Conservation (phyloP, 2,797 vertebrate species). For the Enteromius viviparus region DNA sequence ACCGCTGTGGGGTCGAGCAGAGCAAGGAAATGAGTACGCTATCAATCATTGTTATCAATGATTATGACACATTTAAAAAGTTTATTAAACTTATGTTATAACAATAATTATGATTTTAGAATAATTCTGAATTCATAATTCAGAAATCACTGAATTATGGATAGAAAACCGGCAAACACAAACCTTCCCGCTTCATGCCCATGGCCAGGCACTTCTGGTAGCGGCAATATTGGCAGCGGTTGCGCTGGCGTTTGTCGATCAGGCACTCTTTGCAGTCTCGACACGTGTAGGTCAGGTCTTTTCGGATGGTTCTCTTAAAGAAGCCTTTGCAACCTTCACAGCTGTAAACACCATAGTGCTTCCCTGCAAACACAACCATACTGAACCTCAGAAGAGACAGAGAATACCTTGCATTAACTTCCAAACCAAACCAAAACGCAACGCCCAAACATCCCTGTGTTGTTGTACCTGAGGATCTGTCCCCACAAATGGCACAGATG, state of each 20-base stretch:
- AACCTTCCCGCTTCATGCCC: slow-evolving; percentile 98
- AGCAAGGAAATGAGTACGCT: background rate
- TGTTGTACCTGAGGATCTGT: slow-evolving; percentile 90
- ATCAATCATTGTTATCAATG: background rate
- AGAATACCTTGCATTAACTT: background rate
- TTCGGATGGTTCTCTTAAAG: slow-evolving; percentile 94
- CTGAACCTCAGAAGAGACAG: slow-evolving; percentile 22
- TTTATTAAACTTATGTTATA: too few relatives aligned
- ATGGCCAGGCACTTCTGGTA: slow-evolving; percentile 94
- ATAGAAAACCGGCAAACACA: slow-evolving; percentile 48
- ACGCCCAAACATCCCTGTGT: background rate
- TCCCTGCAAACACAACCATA: slow-evolving; percentile 76
- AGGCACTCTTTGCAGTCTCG: slow-evolving; percentile 93
- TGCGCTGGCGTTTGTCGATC: slow-evolving; percentile 94
- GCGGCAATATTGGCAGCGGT: slow-evolving; percentile 94
- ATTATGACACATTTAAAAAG: background rate
- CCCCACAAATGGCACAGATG: slow-evolving; percentile 96
- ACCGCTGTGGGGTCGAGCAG: slow-evolving; percentile 79
- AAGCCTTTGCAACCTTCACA: slow-evolving; percentile 97
- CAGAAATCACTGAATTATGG: background rate
- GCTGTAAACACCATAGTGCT: slow-evolving; percentile 94
- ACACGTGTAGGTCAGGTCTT: slow-evolving; percentile 93
- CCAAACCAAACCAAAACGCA: background rate
- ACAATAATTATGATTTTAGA: background rate
- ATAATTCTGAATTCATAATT: background rate